phyloP scores from a whole-genome alignment of 2,888 invertebrate genomes.

The Mimas tiliae region DNA sequence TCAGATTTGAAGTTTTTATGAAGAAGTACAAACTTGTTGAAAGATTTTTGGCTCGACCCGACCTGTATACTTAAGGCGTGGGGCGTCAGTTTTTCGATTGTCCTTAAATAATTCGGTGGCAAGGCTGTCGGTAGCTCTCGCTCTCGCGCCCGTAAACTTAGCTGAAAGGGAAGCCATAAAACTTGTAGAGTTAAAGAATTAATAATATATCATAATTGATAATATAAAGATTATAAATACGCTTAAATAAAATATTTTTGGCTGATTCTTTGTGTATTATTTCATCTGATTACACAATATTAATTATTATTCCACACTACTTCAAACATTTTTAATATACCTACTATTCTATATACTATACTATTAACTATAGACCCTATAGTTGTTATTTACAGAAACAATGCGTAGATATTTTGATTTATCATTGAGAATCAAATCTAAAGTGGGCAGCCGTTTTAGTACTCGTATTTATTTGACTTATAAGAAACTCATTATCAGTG shows the following conservation, averaged over 20 bases:
- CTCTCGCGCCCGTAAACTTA: slow-evolving; percentile 26
- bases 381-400: no score
- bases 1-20: slow-evolving; percentile 62
- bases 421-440: no score
- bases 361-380: no score
- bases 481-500: no score
- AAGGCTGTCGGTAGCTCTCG: background rate
- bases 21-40: slow-evolving; percentile 79
- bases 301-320: slow-evolving; percentile 8
- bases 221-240: slow-evolving; percentile 84
- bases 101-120: background rate
- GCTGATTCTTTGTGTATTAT: slow-evolving; percentile 74
- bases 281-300: slow-evolving; percentile 35
- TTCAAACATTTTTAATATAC: no score
- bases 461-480: no score
- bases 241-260: slow-evolving; percentile 86
- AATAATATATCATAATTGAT: slow-evolving; percentile 84
- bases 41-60: slow-evolving; percentile 68
- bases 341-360: no score
- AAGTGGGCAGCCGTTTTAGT: no score
- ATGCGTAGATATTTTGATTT: no score
- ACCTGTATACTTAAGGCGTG: slow-evolving; percentile 56
- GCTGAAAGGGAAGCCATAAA: slow-evolving; percentile 73
- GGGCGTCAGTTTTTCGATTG: background rate
- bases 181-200: slow-evolving; percentile 79